A percentile compares a stretch with the other conserved stretches of the same genome.
Evolutionary conservation across 2,797 vertebrate genomes (phyloP).

Genomic region (Limnodromus scolopaceus): DNA sequence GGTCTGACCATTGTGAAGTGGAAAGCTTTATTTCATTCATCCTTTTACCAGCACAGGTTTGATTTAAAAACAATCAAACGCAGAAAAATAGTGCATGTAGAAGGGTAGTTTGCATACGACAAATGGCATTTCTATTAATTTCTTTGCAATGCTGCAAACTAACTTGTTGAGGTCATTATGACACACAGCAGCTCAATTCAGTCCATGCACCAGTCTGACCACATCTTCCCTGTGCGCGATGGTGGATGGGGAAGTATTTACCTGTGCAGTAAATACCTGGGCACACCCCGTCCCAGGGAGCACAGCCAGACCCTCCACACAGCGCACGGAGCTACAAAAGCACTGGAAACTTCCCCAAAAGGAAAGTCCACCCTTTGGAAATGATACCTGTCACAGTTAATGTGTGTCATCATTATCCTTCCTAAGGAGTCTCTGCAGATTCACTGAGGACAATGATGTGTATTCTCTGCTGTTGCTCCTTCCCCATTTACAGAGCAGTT

Average conservation of each 20-base stretch:
- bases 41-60: not conserved
- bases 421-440: not conserved
- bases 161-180: not conserved
- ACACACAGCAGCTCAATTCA: not conserved
- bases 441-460: not conserved
- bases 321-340: not conserved
- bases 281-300: not conserved
- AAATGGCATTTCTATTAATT: not conserved
- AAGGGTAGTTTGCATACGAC: not conserved
- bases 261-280: not conserved
- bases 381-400: not conserved
- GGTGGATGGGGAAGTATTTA: not conserved
- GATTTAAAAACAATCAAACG: not conserved
- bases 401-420: not conserved
- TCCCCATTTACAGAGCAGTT: not conserved
- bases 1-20: not conserved
- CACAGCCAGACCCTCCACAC: not conserved
- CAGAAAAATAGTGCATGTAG: not conserved
- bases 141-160: not conserved
- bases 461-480: not conserved
- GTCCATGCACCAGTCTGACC: not conserved
- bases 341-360: not conserved
- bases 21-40: not conserved
- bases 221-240: not conserved
- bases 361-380: not conserved